Percentiles rank a stretch among this genome's conserved stretches.
phyloP scores from a whole-genome alignment of 1,140 invertebrate species.

The Mya arenaria region DNA sequence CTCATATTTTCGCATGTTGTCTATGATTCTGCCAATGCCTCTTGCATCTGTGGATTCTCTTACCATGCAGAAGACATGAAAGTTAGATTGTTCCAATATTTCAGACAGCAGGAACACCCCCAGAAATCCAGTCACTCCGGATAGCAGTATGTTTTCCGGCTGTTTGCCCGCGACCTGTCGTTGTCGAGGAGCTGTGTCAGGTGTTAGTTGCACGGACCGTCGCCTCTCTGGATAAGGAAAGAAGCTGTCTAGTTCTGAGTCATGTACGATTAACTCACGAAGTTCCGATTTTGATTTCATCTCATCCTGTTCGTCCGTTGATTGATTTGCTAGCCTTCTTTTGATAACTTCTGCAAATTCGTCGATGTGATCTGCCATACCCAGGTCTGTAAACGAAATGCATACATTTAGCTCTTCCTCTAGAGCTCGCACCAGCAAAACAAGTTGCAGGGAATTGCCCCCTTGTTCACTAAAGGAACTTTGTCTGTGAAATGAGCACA shows the following conservation, averaged over 20 bases:
- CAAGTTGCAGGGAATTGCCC: constrained; percentile 67
- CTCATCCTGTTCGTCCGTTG: constrained; percentile 22
- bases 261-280: constrained; percentile 54
- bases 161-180: constrained; percentile 25
- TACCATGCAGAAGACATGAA: constrained; percentile 68
- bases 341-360: constrained; percentile 65
- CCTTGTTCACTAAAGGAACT: constrained; percentile 67
- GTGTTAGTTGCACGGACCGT: constrained; percentile 53
- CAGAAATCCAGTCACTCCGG: constrained; percentile 69
- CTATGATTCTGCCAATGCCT: constrained; percentile 62
- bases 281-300: constrained; percentile 34
- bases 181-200: constrained; percentile 19
- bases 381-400: constrained; percentile 67
- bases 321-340: constrained; percentile 54
- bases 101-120: constrained; percentile 65
- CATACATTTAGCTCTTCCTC: constrained; percentile 58
- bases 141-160: constrained; percentile 64
- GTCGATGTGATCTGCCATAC: constrained; percentile 66
- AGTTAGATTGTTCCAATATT: constrained; percentile 63
- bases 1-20: constrained; percentile 64
- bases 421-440: constrained; percentile 60
- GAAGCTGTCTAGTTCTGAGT: constrained; percentile 49
- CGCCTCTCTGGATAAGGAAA: constrained; percentile 39
- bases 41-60: constrained; percentile 62
- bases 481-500: constrained; percentile 58